Conservation (phyloP, 2,113 vertebrate species). For the Eudorcas thomsonii region DNA sequence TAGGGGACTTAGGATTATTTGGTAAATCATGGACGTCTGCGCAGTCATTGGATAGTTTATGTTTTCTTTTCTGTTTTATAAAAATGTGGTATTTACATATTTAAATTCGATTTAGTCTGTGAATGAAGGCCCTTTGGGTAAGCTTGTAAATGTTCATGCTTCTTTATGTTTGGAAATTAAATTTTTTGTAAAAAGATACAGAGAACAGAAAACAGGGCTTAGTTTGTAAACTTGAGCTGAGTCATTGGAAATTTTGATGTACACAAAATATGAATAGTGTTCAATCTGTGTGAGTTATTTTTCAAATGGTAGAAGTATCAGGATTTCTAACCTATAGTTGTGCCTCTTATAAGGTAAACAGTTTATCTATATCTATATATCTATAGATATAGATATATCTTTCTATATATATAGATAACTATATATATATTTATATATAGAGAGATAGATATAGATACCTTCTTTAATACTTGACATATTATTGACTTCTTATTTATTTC, state of each 20-base stretch:
- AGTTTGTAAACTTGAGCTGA: neutral
- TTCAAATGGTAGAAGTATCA: neutral
- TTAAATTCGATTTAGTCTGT: neutral
- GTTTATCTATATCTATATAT: too few relatives aligned
- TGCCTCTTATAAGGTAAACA: neutral
- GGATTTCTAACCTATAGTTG: neutral
- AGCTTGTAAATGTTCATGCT: neutral
- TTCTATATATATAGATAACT: too few relatives aligned
- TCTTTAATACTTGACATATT: neutral
- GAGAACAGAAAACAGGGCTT: neutral
- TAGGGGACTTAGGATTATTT: neutral
- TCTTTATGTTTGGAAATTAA: neutral
- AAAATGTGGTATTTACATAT: neutral
- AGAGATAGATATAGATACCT: neutral
- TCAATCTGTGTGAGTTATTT: neutral
- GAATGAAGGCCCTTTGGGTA: neutral
- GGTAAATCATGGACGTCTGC: neutral
- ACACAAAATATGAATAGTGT: neutral
- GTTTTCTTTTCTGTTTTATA: neutral
- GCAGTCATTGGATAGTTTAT: neutral
- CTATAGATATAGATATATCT: too few relatives aligned
- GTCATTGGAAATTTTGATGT: neutral
- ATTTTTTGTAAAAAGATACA: neutral
- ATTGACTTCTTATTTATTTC: neutral
- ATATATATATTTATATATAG: neutral